Conservation (phyloP, 2,888 invertebrate genomes). For the Lepidochitona cinerea region DNA sequence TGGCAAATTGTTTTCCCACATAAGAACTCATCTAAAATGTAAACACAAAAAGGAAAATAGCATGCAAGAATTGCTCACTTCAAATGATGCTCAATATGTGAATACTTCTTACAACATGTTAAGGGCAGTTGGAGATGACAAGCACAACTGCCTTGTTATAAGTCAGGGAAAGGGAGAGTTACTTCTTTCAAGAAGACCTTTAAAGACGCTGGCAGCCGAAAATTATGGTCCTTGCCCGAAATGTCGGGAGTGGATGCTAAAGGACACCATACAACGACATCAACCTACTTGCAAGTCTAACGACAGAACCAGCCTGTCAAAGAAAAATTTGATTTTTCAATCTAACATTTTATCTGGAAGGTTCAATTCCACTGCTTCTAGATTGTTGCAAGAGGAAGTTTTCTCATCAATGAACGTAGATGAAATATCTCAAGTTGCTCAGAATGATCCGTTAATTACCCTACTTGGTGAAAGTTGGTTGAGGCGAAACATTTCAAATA, state of each 20-base stretch:
- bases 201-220: constrained; percentile 26
- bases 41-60: too few relatives aligned
- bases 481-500: constrained; percentile 19
- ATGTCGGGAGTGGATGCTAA: constrained; percentile 25
- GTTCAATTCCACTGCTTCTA: not conserved
- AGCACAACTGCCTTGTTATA: too few relatives aligned
- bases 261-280: constrained; percentile 14
- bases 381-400: constrained; percentile 5
- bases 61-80: too few relatives aligned
- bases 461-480: constrained; percentile 31
- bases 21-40: too few relatives aligned
- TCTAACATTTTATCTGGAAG: constrained; percentile 16
- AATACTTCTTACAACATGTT: too few relatives aligned
- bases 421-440: constrained; percentile 19
- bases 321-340: constrained; percentile 23
- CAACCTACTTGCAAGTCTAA: constrained; percentile 14
- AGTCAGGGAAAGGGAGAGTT: too few relatives aligned
- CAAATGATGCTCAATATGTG: too few relatives aligned
- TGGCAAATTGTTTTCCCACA: too few relatives aligned
- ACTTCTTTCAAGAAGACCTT: not conserved
- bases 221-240: too few relatives aligned
- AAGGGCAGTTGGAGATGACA: too few relatives aligned
- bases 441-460: constrained; percentile 23
- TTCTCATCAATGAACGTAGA: constrained; percentile 23
- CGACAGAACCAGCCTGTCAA: not conserved